Base-by-base conservation (phyloP, 2,888 invertebrate species). In the Proisotoma minuta region DNA sequence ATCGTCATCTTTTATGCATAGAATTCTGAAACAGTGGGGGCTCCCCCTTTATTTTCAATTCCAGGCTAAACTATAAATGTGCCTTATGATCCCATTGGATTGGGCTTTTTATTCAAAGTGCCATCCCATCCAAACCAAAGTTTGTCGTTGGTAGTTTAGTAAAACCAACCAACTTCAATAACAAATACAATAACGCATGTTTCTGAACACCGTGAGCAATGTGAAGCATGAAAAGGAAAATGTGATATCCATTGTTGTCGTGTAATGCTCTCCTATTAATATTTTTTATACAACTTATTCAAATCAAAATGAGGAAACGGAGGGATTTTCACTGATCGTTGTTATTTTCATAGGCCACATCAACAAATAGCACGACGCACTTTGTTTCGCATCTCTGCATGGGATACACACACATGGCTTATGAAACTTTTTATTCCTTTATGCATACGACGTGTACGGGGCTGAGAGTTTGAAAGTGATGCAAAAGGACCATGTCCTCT, bases 21-120 rank as follows among this genome's bases (percentile, higher is more conserved):
- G 50, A 50, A 51, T 51, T 15, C 43, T 43, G 51, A 51, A 51
- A 51, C 51, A 51, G 51, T 27, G 28, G 51, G 43, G 51, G 51
- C 51, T 51, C 51, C 51, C 28, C 24, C 27, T 51, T 51, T 27
- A 24, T 24, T 50, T 24, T 26, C 50, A 8, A 20, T 18, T 24
- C 50, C 50, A 24, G n/a, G 24, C n/a, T 26, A n/a, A 27, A 26
- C 23, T 20, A 15, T 51, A 24, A 15, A 51, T 51, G 51, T 51
- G n/a, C 51, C 27, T 51, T 51, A 51, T 51, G 51, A 43, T 43
- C 43, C 34, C 43, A 43, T 43, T 43, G 43, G 43, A 43, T 43
- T 43, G 43, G 24, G 26, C 24, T 24, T 51, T 51, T 51, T 51
- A 51, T 51, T 51, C 51, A 51, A 51, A 51, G 51, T 51, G 20